Conservation (phyloP, 2,797 vertebrate species). For the Rhabdomys pumilio region DNA sequence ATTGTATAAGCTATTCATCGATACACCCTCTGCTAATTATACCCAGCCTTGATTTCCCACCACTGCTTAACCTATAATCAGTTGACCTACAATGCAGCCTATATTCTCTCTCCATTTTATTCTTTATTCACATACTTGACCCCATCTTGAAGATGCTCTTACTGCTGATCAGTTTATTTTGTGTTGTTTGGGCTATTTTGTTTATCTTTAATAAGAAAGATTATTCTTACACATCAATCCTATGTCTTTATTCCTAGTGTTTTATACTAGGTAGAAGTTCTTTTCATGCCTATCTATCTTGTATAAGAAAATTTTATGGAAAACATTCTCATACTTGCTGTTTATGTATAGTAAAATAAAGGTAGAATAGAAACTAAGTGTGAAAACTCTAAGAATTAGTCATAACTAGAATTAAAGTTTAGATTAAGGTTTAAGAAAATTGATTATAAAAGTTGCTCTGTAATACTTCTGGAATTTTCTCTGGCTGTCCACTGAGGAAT, state of each 20-base stretch:
- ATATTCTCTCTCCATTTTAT: neutral
- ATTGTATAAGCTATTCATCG: fast-evolving
- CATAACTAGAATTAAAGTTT: neutral
- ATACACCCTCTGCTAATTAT: fast-evolving
- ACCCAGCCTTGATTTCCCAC: neutral
- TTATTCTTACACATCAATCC: neutral
- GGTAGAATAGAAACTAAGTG: neutral
- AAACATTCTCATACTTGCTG: neutral
- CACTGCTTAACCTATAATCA: fast-evolving
- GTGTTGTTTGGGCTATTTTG: neutral
- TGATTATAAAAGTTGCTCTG: neutral
- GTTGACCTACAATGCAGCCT: neutral
- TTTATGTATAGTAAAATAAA: neutral
- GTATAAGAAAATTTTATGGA: neutral
- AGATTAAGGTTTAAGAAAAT: neutral
- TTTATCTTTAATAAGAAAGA: neutral
- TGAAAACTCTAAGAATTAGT: neutral
- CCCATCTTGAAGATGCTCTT: neutral
- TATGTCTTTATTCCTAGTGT: neutral
- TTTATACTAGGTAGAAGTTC: neutral
- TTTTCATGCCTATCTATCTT: neutral
- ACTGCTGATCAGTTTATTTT: neutral
- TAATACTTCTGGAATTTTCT: neutral
- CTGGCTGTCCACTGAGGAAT: neutral
- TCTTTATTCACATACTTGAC: neutral